Conservation (phyloP, 1,140 invertebrate genomes). For the Pinna nobilis region DNA sequence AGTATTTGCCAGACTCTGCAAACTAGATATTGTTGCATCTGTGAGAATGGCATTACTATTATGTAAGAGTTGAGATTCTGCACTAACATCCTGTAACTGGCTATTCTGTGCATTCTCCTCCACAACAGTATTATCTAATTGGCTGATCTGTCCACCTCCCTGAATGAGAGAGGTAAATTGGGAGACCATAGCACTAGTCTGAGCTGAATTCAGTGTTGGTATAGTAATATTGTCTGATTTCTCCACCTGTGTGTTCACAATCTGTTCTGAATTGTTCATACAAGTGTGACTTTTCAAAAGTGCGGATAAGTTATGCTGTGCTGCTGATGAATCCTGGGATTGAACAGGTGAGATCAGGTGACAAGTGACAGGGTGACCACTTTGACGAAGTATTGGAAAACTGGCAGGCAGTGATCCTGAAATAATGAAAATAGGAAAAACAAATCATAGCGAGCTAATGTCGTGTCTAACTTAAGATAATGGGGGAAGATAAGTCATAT, state of each 20-base stretch:
- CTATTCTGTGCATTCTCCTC: too few species aligned
- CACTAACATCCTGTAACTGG: not conserved
- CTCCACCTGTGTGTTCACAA: too few species aligned
- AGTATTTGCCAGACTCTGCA: not conserved
- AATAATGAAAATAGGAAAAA: not conserved
- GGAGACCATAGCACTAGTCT: constrained; percentile 11
- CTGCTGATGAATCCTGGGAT: constrained; percentile 2
- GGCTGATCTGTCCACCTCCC: not conserved
- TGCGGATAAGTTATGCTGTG: not conserved
- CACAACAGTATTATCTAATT: not conserved
- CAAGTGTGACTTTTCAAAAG: not conserved
- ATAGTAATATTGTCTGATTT: too few species aligned
- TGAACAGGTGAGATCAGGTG: constrained; percentile 1
- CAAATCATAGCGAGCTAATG: not conserved
- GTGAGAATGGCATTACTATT: not conserved
- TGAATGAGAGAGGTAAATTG: constrained; percentile 1
- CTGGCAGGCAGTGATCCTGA: not conserved
- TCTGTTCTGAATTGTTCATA: not conserved
- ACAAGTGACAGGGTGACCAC: not conserved
- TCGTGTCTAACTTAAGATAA: not conserved
- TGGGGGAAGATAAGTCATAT: not conserved
- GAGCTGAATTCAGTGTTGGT: not conserved
- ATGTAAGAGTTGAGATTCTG: not conserved
- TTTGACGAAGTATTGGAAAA: not conserved
- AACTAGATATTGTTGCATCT: not conserved